Base-by-base conservation (phyloP, 2,113 vertebrate genomes). In the Cryptoleucopteryx plumbea region DNA sequence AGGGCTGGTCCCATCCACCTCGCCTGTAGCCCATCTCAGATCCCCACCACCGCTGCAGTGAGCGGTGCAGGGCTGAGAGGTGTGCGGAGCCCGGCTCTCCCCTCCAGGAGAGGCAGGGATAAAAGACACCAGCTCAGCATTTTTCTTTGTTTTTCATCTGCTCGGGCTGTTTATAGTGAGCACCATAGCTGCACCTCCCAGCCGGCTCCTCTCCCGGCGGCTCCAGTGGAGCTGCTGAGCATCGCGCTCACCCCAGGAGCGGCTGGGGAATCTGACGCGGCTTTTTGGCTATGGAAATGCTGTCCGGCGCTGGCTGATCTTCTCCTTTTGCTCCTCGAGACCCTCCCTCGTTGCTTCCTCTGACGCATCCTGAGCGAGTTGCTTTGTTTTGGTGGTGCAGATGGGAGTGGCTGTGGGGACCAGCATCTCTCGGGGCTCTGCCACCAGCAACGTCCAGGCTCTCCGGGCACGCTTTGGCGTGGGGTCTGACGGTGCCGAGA, bases 141-240 rank as follows among this genome's bases (percentile, higher is more conserved):
- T 97, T 97, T 95, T 48, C 96, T 97, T 96, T 97, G 96, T 96
- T 96, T 97, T 95, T 91, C 84, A 55, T 93, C 70, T 91, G 84
- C 95, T 89, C 9, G 13, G 86, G 84, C 82, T 93, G 93, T 94
- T 96, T 66, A 45, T 31, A 56, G 82, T 43, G 10, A 93, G 91
- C 81, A 56, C 65, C 1, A 66, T 72, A 48, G 91, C 91, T 84
- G 88, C 85, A 92, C 88, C 91, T 94, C 77, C 77, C 3, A 6
- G 32, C 71, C 29, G 5, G 62, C 88, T 94, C 59, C 21, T 74
- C 85, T 74, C 78, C 62, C 5, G 4, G 12, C 0, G 0, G 36
- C 58, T 66, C 81, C 19, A 0, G 36, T 3, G 0, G 63, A 89
- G 81, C 56, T 27, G 52, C 71, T n/a, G 40, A 86, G 86, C 86